These are phyloP conservation scores for Etheostoma cragini DNA, from an alignment of 2,113 vertebrate species.

Conservation along the genomic window DNA sequence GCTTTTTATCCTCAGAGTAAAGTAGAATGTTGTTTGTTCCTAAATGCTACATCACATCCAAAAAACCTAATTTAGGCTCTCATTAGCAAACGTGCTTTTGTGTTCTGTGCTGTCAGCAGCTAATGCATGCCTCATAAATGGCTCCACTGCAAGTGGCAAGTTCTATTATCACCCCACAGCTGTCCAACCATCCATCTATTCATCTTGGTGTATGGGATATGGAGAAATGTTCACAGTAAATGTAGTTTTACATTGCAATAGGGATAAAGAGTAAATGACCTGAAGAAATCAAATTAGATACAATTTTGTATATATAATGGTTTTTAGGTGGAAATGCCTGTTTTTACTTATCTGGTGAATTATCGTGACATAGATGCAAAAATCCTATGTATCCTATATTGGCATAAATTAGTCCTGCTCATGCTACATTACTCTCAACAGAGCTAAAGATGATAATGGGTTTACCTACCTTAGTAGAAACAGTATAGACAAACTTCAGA, in stretches of 20 bases:
- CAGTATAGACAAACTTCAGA: background rate
- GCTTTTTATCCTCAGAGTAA: conserved; percentile 23
- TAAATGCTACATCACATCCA: background rate
- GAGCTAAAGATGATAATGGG: background rate
- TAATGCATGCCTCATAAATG: conserved; percentile 31
- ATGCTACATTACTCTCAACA: background rate
- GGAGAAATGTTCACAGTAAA: background rate
- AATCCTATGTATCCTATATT: background rate
- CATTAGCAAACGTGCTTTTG: conserved; percentile 29
- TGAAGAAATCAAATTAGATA: background rate
- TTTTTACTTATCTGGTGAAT: background rate
- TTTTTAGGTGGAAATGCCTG: background rate
- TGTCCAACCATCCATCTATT: conserved; percentile 20
- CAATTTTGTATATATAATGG: background rate
- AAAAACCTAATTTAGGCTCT: background rate
- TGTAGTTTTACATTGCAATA: conserved; percentile 21
- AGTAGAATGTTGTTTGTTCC: background rate
- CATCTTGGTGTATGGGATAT: background rate
- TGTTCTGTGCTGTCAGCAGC: conserved; percentile 20
- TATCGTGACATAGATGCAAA: background rate
- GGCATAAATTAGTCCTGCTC: background rate
- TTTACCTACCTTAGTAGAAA: background rate
- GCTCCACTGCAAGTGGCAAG: conserved; percentile 45
- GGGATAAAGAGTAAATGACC: background rate
- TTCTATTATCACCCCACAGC: conserved; percentile 32